These are phyloP conservation scores for Drosophila kikkawai DNA, from an alignment of 1,140 invertebrate genomes.

Conservation along the genomic window DNA sequence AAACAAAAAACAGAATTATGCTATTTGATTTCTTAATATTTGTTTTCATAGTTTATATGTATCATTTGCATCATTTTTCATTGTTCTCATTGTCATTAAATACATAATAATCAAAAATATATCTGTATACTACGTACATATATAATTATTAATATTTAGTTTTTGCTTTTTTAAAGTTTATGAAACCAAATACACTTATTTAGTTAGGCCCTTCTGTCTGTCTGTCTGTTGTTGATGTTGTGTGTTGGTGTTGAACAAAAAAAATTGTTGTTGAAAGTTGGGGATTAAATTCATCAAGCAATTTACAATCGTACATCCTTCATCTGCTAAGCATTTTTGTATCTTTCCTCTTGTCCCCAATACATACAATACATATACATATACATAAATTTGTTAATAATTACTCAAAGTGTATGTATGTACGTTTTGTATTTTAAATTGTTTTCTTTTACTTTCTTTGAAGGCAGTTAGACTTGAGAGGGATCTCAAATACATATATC, in stretches of 20 bases:
- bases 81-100: constrained; percentile 46
- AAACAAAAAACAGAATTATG: constrained; percentile 83
- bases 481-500: constrained; percentile 41
- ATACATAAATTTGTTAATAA: constrained; percentile 8
- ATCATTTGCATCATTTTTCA: constrained; percentile 39
- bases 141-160: constrained; percentile 69
- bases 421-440: constrained; percentile 24
- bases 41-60: constrained; percentile 35
- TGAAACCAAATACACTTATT: constrained; percentile 81
- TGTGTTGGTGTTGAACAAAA: constrained; percentile 23
- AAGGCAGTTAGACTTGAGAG: constrained; percentile 69
- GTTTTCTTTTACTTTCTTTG: constrained; percentile 20
- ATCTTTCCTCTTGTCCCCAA: not conserved
- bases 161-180: constrained; percentile 71
- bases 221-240: constrained; percentile 13
- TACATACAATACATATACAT: constrained; percentile 3
- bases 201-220: constrained; percentile 59
- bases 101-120: constrained; percentile 81
- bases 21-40: constrained; percentile 73
- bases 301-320: constrained; percentile 9
- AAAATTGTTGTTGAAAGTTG: constrained; percentile 10
- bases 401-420: constrained; percentile 29
- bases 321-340: constrained; percentile 21
- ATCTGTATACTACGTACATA: constrained; percentile 57
- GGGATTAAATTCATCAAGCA: constrained; percentile 24